Conservation (phyloP, 2,113 vertebrate genomes). For the Brachypodius melanocephalos region DNA sequence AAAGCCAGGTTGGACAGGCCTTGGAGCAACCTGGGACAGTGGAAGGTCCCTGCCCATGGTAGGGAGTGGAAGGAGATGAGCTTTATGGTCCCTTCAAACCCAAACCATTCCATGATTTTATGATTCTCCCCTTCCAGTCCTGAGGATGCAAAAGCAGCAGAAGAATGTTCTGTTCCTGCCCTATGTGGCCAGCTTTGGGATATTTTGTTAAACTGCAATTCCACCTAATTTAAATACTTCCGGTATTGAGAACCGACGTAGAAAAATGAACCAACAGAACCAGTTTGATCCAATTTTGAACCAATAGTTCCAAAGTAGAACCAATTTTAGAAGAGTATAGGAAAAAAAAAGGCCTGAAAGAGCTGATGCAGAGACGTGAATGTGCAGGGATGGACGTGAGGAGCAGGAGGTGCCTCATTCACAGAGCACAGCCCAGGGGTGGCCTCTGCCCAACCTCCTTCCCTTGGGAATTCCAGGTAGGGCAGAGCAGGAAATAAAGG, state of each 20-base stretch:
- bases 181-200: fast-evolving
- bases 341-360: not conserved
- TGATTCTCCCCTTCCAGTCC: not conserved
- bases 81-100: not conserved
- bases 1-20: not conserved
- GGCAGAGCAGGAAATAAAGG: not conserved
- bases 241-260: not conserved
- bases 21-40: not conserved
- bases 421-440: not conserved
- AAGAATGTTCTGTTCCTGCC: not conserved
- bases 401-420: not conserved
- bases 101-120: not conserved
- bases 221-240: not conserved
- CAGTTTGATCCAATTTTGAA: not conserved
- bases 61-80: not conserved
- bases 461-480: not conserved
- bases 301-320: not conserved
- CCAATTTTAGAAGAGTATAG: not conserved
- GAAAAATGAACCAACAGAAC: not conserved
- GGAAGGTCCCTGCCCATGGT: not conserved
- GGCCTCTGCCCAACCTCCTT: not conserved
- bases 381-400: not conserved
- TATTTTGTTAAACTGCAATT: not conserved
- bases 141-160: not conserved
- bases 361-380: not conserved